These are phyloP conservation scores for Lampris megalopsis DNA, from an alignment of 2,113 vertebrate species.

Conservation along the genomic window DNA sequence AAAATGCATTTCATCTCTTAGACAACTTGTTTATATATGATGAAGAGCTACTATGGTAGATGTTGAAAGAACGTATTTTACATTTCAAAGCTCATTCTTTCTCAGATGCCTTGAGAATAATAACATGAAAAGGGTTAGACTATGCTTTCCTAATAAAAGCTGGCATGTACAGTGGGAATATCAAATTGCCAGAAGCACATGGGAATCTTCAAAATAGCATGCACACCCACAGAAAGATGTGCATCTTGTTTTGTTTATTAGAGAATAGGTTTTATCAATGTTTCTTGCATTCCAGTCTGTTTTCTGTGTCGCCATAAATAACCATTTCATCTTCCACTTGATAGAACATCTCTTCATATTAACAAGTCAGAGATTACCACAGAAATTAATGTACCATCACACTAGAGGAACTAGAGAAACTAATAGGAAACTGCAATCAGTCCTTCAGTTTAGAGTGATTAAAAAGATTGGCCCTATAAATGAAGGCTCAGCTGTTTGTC, in stretches of 20 bases:
- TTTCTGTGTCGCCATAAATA: background rate
- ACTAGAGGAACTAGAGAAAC: too few relatives aligned
- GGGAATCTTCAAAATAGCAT: constrained; percentile 8
- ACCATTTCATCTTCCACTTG: background rate
- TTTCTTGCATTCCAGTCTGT: background rate
- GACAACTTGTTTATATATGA: constrained; percentile 43
- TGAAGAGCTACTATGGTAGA: constrained; percentile 26
- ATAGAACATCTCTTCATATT: background rate
- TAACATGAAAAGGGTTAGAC: constrained; percentile 34
- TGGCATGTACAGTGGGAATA: constrained; percentile 2
- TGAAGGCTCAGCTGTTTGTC: background rate
- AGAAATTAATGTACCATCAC: background rate
- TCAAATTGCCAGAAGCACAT: background rate
- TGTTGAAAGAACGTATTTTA: constrained; percentile 42
- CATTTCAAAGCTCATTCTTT: constrained; percentile 66
- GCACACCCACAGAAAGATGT: background rate
- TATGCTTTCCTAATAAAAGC: constrained; percentile 39
- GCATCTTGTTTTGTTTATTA: background rate
- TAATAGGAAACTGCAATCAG: too few relatives aligned
- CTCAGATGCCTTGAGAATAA: constrained; percentile 32
- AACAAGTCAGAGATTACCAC: background rate
- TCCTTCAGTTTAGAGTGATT: too few relatives aligned
- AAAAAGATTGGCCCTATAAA: too few relatives aligned
- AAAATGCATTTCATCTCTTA: constrained; percentile 32
- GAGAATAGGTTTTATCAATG: background rate